Evolutionary conservation across 1,140 invertebrate genomes (phyloP).

Genomic region (roundworm (Caenorhabditis elegans)): DNA sequence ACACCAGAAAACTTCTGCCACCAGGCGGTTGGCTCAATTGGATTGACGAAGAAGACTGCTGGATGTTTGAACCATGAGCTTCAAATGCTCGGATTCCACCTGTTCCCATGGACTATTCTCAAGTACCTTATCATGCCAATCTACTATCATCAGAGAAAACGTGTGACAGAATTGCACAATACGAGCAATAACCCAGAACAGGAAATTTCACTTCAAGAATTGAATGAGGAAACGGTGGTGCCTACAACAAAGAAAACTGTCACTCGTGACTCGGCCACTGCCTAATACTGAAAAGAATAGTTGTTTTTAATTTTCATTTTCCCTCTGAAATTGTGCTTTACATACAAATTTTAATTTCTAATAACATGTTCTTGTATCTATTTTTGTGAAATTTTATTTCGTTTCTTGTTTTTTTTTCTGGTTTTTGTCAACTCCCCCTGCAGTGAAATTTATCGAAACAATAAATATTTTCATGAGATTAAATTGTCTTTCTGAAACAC

Average conservation of each 20-base stretch:
- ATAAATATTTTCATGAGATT: no score
- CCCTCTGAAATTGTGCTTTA: slow-evolving; percentile 8
- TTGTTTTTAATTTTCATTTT: not conserved
- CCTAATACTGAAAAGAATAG: not conserved
- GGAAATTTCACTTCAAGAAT: not conserved
- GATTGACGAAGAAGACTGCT: slow-evolving; percentile 53
- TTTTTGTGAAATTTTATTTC: not conserved
- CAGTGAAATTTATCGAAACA: no score
- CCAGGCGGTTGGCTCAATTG: slow-evolving; percentile 56
- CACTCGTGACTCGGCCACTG: not conserved
- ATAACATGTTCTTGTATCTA: not conserved
- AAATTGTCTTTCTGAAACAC: no score
- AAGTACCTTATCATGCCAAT: slow-evolving; percentile 46
- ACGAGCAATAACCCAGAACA: not conserved
- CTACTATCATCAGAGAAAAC: slow-evolving; percentile 32
- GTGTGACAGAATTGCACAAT: slow-evolving; percentile 34
- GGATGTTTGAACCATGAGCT: slow-evolving; percentile 65
- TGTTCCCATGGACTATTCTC: slow-evolving; percentile 44
- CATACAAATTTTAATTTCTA: not conserved
- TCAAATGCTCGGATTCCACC: slow-evolving; percentile 37
- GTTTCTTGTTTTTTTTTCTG: not conserved
- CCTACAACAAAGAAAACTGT: not conserved
- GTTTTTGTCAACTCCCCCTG: not conserved
- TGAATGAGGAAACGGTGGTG: not conserved
- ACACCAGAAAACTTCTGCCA: slow-evolving; percentile 57